phyloP scores from a whole-genome alignment of 2,888 invertebrate genomes.

The Sturmia bella region DNA sequence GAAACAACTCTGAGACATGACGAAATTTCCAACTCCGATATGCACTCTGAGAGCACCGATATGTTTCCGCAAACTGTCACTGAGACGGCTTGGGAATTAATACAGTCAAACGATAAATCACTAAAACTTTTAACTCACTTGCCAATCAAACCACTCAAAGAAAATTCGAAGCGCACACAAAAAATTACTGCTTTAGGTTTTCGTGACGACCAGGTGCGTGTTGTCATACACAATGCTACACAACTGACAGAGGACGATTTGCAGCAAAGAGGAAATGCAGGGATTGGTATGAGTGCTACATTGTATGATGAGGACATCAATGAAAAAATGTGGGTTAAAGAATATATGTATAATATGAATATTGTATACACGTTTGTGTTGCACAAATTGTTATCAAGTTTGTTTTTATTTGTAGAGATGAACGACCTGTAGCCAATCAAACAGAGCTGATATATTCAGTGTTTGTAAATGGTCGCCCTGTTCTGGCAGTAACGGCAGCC shows the following conservation, averaged over 20 bases:
- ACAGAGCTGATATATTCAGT: slow-evolving; percentile 90
- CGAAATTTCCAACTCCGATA: not conserved
- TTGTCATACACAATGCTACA: slow-evolving; percentile 87
- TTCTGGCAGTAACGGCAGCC: slow-evolving; percentile 90
- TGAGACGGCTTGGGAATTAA: slow-evolving; percentile 77
- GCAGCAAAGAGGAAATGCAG: slow-evolving; percentile 73
- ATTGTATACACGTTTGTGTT: not conserved
- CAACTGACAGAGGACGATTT: slow-evolving; percentile 82
- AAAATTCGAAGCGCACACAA: slow-evolving; percentile 70
- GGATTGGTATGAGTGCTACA: slow-evolving; percentile 53
- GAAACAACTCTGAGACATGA: slow-evolving; percentile 38
- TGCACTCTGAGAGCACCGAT: slow-evolving; percentile 13
- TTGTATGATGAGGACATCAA: slow-evolving; percentile 75
- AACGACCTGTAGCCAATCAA: slow-evolving; percentile 80
- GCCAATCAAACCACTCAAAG: slow-evolving; percentile 61
- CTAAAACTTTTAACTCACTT: slow-evolving; percentile 71
- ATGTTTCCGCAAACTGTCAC: slow-evolving; percentile 73
- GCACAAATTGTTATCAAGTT: not conserved
- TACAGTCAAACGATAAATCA: slow-evolving; percentile 76
- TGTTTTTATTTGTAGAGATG: slow-evolving; percentile 73
- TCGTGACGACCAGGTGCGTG: slow-evolving; percentile 84
- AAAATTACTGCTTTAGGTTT: slow-evolving; percentile 70
- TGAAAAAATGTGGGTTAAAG: slow-evolving; percentile 77
- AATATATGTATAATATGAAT: not conserved
- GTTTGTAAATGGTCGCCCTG: slow-evolving; percentile 89